Percentiles rank a stretch among this genome's conserved stretches.
Conservation (phyloP, 1,140 invertebrate species). For the Sycophila sp. region DNA sequence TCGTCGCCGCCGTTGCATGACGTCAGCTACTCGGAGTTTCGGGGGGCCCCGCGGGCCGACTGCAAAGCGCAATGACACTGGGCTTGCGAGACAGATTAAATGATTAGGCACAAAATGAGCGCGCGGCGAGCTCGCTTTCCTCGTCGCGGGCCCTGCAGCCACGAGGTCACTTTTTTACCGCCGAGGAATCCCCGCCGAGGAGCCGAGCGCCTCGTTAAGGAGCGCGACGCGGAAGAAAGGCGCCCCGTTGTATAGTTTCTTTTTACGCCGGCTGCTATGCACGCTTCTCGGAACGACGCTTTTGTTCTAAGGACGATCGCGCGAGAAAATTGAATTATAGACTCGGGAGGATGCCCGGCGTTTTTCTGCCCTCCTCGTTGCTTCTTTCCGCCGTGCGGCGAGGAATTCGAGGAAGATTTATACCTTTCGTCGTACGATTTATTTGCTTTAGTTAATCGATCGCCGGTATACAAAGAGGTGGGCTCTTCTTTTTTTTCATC, state of each 20-base stretch:
- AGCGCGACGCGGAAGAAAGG: too few relatives aligned
- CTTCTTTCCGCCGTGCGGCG: not conserved
- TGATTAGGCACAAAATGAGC: constrained; percentile 41
- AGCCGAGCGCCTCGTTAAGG: constrained; percentile 11
- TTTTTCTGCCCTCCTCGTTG: not conserved
- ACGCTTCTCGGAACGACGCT: too few relatives aligned
- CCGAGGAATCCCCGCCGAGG: too few relatives aligned
- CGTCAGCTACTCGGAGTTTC: constrained; percentile 14
- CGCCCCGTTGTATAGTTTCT: too few relatives aligned
- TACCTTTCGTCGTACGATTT: too few relatives aligned
- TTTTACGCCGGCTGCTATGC: too few relatives aligned
- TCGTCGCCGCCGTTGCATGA: constrained; percentile 4
- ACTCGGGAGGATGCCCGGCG: not conserved
- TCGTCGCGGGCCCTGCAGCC: not conserved
- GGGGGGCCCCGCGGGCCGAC: constrained; percentile 17
- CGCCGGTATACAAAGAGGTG: too few relatives aligned
- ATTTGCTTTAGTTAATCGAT: too few relatives aligned
- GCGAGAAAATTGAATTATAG: too few relatives aligned
- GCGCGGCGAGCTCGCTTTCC: constrained; percentile 28
- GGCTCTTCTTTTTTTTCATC: not conserved
- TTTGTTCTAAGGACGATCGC: too few relatives aligned
- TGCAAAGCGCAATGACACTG: constrained; percentile 45
- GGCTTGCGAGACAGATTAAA: constrained; percentile 45
- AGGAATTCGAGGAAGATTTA: not conserved
- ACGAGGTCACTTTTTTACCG: constrained; percentile 17